Conservation (phyloP, 2,797 vertebrate genomes). For the Melanotaenia parkinsoni region DNA sequence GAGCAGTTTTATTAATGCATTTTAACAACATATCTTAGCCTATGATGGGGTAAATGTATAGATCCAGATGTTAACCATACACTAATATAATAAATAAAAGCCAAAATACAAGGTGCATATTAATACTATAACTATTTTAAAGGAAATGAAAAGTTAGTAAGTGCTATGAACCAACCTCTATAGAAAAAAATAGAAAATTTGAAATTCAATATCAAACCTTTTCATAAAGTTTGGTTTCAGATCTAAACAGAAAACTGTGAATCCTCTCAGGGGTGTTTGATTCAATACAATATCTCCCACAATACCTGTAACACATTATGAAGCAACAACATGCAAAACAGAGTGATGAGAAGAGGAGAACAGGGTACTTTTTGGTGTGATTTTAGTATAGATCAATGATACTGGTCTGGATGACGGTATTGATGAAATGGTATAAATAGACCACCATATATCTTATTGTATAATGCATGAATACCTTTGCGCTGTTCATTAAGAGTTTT, state of each 20-base stretch:
- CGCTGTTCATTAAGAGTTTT: slow-evolving; percentile 86
- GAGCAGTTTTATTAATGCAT: background rate
- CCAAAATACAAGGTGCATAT: background rate
- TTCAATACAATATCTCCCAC: slow-evolving; percentile 90
- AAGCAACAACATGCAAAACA: slow-evolving; percentile 3
- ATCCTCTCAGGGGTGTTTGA: slow-evolving; percentile 86
- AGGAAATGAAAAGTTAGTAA: background rate
- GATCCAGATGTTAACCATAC: background rate
- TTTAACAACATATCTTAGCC: background rate
- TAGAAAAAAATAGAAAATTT: background rate
- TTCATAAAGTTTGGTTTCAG: slow-evolving; percentile 89
- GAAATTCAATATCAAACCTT: slow-evolving; percentile 77
- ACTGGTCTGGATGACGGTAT: background rate
- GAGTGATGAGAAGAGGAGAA: background rate
- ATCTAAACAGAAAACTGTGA: slow-evolving; percentile 90
- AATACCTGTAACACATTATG: slow-evolving; percentile 80
- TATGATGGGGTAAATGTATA: background rate
- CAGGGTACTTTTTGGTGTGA: too few relatives aligned
- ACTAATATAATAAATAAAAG: background rate
- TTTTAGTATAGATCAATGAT: background rate
- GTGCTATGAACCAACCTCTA: background rate
- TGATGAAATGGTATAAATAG: background rate
- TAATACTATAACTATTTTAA: background rate
- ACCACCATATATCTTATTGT: background rate
- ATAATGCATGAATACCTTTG: slow-evolving; percentile 85